Conservation (phyloP, 1,140 invertebrate genomes). For the Aporrectodea caliginosa region DNA sequence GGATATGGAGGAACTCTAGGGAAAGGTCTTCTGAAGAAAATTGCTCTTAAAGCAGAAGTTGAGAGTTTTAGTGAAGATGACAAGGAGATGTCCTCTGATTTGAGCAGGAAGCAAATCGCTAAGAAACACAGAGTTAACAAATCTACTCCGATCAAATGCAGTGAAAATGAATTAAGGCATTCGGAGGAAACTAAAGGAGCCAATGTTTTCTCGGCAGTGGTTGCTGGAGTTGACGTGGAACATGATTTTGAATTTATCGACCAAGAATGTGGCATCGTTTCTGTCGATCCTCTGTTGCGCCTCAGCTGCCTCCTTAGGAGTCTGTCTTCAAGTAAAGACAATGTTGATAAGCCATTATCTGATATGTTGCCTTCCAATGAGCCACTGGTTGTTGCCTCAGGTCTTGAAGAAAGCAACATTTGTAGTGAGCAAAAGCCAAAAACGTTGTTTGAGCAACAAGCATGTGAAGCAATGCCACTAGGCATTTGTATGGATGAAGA, state of each 20-base stretch:
- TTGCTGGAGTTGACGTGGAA: background rate
- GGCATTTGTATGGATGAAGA: background rate
- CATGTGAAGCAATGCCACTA: background rate
- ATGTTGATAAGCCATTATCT: background rate
- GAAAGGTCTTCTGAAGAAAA: background rate
- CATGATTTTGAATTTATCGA: background rate
- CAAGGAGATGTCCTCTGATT: background rate
- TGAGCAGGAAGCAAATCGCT: no score
- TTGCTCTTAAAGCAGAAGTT: background rate
- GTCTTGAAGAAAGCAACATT: background rate
- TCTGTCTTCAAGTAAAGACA: background rate
- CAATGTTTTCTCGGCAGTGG: background rate
- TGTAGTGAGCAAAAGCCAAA: background rate
- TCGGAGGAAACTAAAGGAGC: background rate
- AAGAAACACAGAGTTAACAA: background rate
- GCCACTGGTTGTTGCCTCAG: background rate
- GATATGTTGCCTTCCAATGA: background rate
- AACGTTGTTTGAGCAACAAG: background rate
- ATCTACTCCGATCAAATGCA: background rate
- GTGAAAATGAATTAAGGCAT: background rate
- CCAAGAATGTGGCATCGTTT: background rate
- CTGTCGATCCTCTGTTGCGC: background rate
- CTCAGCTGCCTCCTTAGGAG: background rate
- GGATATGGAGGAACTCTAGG: no score
- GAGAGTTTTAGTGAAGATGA: background rate